Evolutionary conservation across 2,113 vertebrate genomes (phyloP), one percentile per base, ranked within the genome.

Genomic region (Rana temporaria): DNA sequence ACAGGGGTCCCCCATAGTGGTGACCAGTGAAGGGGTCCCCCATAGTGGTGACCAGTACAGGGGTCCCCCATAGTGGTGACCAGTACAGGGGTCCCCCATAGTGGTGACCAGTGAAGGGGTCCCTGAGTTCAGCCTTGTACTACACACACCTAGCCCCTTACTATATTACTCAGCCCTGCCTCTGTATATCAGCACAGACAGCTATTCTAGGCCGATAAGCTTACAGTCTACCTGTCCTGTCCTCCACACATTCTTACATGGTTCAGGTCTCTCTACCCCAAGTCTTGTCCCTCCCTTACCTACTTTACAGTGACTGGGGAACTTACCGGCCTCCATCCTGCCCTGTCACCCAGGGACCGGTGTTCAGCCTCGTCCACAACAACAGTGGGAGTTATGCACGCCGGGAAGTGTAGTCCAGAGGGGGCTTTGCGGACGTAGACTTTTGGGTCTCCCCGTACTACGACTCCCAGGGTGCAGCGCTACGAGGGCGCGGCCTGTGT

Each of bases 381-480:
- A 64, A 48, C 19, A 79, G 60, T 60, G 0, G 53, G 15, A 17
- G 78, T 57, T n/a, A 57, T 9, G 87, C 79, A 15, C 63, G 4
- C 85, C 81, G 92, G 92, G 86, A 91, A 19, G 6, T 81, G 90
- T 87, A 91, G 92, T 93, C 85, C 82, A 0, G 0, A 6, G 0
- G 0, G 0, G 15, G 20, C 55, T 5, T 22, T 4, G 11, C 8
- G 6, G 6, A 11, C 6, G 3, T 16, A 12, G 2, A 2, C 30
- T 2, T 2, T 19, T 14, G 12, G 4, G 19, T 15, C 6, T 48
- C 3, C 14, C 1, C 0, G 9, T 5, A 14, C 57, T 19, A 0
- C 0, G 0, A 0, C 0, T 2, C 8, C 0, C 0, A 67, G 1
- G 38, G 5, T 3, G 32, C 77, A 34, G 6, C 26, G 53, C 22